Evolutionary conservation across 2,888 invertebrate species (phyloP), one percentile per base, ranked within the genome.

Genomic region (Drosophila nr. fundita): DNA sequence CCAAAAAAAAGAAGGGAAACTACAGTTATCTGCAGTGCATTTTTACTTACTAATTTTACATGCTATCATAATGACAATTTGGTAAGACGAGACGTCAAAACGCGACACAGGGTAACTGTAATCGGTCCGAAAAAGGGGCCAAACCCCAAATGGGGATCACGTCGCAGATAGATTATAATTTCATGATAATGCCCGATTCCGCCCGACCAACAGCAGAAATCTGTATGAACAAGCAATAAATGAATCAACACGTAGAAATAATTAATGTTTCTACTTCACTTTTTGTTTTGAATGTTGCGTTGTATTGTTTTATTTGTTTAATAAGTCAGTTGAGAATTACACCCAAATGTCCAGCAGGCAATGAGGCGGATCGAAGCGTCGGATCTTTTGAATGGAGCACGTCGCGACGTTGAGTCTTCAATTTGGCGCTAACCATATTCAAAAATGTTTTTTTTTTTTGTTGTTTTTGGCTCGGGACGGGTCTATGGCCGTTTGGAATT

Each of bases 391-490:
- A 45, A 45, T 24, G 73, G 73, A 58, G 72, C 77, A 68, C 63
- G 78, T 76, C 59, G 65, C 18, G 76, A 73, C 59, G 65, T 11
- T 53, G 21, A 32, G 61, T 73, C 58, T 72, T 52, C 48, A 40
- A 73, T 64, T 82, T 79, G 80, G 73, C 69, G 90, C 79, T 90
- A 73, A 76, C 88, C 89, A 89, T 87, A 80, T 87, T 76, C 63
- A 84, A 73, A 48, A 74, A 32, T 27, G 27, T 15, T 42, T 21
- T 30, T 40, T 38, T 66, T 83, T 13, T 13, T 27, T 21, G n/a
- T n/a, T n/a, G 32, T 48, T 72, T 88, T 71, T 63, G 62, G 52
- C 53, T 60, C n/a, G 62, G 57, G 30, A 10, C 38, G 66, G 60
- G 59, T 68, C 73, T 66, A 21, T 73, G 52, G 29, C 30, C 29